Evolutionary conservation across 2,888 invertebrate species (phyloP).

Genomic region (Steromphala cineraria): DNA sequence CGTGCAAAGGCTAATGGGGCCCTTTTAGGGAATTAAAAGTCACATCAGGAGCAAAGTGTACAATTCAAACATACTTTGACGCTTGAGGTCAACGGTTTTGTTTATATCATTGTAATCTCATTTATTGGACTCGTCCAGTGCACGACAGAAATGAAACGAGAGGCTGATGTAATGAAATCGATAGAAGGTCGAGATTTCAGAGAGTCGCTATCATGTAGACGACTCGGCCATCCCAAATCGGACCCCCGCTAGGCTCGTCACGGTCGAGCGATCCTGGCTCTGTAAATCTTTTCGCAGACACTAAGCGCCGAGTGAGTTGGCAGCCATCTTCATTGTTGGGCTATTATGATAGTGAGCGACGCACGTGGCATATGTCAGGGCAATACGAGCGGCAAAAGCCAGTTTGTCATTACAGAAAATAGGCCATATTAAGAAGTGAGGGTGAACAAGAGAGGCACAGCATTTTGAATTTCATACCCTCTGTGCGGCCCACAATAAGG

Average conservation of each 20-base stretch:
- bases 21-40: neutral
- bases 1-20: neutral
- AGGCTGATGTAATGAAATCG: too few species aligned
- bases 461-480: slow-evolving; percentile 19
- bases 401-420: slow-evolving; percentile 19
- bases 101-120: too few species aligned
- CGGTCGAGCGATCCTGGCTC: neutral
- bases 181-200: too few species aligned
- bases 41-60: too few species aligned
- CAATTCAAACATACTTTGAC: too few species aligned
- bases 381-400: slow-evolving; percentile 10
- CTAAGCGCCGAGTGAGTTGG: slow-evolving; percentile 4
- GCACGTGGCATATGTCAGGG: slow-evolving; percentile 17
- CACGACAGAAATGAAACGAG: too few species aligned
- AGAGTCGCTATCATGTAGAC: too few species aligned
- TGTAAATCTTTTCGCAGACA: slow-evolving; percentile 4
- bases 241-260: neutral
- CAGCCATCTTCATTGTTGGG: slow-evolving; percentile 7
- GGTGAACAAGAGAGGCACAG: neutral
- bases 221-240: neutral
- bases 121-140: too few species aligned
- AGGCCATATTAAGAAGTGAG: slow-evolving; percentile 5
- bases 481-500: neutral
- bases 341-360: slow-evolving; percentile 5
- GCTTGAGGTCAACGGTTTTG: too few species aligned